Conservation (phyloP, 2,113 vertebrate genomes). For the Hipposideros armiger region DNA sequence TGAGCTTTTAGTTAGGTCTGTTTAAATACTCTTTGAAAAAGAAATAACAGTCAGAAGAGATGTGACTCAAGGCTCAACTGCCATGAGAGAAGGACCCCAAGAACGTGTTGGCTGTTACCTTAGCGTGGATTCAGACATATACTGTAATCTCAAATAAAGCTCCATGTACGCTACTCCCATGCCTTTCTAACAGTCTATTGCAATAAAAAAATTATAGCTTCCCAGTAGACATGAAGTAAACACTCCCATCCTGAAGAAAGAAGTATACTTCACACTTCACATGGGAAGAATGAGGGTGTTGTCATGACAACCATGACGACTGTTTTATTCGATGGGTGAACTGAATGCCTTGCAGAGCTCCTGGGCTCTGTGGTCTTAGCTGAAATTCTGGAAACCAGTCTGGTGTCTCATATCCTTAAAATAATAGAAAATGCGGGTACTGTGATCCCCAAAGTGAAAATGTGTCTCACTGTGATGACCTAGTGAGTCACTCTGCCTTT, state of each 20-base stretch:
- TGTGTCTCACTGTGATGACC: background rate
- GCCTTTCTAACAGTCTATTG: background rate
- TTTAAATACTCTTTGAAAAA: background rate
- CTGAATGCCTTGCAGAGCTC: background rate
- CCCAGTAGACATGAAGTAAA: conserved; percentile 47
- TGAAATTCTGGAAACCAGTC: conserved; percentile 3
- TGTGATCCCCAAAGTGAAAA: background rate
- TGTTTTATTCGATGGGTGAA: background rate
- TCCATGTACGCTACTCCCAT: background rate
- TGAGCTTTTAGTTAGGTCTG: background rate
- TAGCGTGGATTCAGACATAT: background rate
- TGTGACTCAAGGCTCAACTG: background rate
- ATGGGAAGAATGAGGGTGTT: conserved; percentile 37
- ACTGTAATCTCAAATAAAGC: background rate
- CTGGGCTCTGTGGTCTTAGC: background rate
- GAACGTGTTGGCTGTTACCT: background rate
- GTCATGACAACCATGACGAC: conserved; percentile 59
- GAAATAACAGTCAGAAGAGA: background rate
- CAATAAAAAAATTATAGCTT: conserved; percentile 48
- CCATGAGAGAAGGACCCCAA: background rate
- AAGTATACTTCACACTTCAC: background rate
- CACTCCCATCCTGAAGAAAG: conserved; percentile 31
- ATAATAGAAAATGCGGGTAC: background rate
- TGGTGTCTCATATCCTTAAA: background rate
- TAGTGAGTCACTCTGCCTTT: background rate